Base-by-base conservation (phyloP, 1,140 invertebrate genomes). In the Pogonognathellus flavescens region DNA sequence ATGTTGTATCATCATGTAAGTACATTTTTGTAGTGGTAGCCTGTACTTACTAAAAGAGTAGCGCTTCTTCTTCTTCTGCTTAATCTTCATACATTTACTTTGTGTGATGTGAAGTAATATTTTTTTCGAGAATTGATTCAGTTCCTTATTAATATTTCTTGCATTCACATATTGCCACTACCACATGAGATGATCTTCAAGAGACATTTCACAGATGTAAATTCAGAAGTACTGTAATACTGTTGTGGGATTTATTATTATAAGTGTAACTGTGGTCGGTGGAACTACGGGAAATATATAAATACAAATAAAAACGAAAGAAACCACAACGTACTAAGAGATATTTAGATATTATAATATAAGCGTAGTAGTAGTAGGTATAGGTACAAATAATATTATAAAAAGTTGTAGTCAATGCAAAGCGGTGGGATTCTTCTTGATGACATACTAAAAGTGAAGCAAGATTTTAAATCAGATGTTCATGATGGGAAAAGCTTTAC, bases 141-240 rank as follows among this genome's bases (percentile, higher is more conserved):
- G 6, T 41, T 41, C 31, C 31, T 3, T 41, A 41, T 41, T 41
- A 41, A 41, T 41, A 41, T 57, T 57, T 57, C 53, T 13, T 9
- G 11, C 53, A 22, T 72, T 72, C 66, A 20, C 31, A 72, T 72
- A 76, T 76, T 76, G 31, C 70, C n/a, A 49, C 70, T 50, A 50
- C 41, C 49, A 25, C 13, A 76, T 10, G 10, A 76, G 70, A 76
- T 76, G 49, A 76, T 76, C 66, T 72, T 72, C 66, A 76, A 14
- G n/a, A 49, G 70, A 76, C 70, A 76, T 76, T 76, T 50, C n/a
- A 31, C 70, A 76, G 70, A 76, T 76, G 31, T n/a, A 76, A 25
- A 18, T 16, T n/a, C n/a, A 76, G 18, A 18, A 76, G 14, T n/a
- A 76, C 53, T 14, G 53, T 14, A 57, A n/a, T n/a, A n/a, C n/a